Base-by-base conservation (phyloP, 2,888 invertebrate genomes). In the Salpingus planirostris region DNA sequence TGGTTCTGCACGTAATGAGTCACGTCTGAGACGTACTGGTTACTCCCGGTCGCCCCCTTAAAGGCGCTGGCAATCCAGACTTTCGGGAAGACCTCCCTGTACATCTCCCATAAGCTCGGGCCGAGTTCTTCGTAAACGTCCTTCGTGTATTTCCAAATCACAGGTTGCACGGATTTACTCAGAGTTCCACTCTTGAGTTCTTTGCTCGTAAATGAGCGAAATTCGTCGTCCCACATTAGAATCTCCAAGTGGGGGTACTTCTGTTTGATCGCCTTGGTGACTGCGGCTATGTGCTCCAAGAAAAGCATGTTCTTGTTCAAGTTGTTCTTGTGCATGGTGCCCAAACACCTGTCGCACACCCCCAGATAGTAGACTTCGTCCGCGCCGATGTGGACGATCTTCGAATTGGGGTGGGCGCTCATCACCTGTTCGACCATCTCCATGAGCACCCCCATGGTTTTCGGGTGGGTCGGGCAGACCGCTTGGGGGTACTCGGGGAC, bases 61-160 rank as follows among this genome's bases (percentile, higher is more conserved):
- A 79, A 91, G 0, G 90, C 88, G 36, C 85, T 79, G 0, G 86
- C 88, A 24, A 82, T 70, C 87, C 89, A 89, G 12, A 88, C 65
- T 21, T 71, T 70, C 2, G 70, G 64, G 60, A 89, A 90, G 6
- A 74, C 64, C 3, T 61, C 48, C 0, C 69, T 58, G 45, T 79
- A 78, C 43, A 67, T 70, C 26, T 71, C 67, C 76, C 73, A 73
- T 13, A 73, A 44, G 29, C 46, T 49, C 1, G 57, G 56, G 6
- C 57, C 57, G 30, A 61, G 43, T 29, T 57, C 56, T 13, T 53
- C 52, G 24, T 53, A 55, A 18, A 67, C 64, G 36, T 69, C 65
- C 8, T 62, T 60, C 1, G 68, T 62, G 48, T 84, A 84, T 34
- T 77, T 73, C 84, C 84, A 84, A n/a, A 77, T 72, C 1, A 84